Evolutionary conservation across 2,888 invertebrate species (phyloP), one percentile per base, ranked within the genome.

Genomic region (Hyposoter dolosus): DNA sequence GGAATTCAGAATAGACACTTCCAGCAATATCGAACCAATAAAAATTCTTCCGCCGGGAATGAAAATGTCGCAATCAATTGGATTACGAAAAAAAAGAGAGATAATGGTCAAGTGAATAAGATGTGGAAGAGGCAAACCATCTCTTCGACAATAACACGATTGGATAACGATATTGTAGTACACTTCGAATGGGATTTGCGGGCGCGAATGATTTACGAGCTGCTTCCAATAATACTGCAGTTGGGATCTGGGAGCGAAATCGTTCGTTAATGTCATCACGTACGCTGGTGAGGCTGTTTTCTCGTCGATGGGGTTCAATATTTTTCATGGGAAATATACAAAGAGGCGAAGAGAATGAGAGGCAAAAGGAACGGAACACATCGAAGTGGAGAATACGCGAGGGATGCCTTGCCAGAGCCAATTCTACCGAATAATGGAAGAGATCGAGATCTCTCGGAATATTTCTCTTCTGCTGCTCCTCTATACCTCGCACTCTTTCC

Each of bases 231-330:
- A 82, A 56, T 12, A 56, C 28, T 74, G 78, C 32, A 72, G 65
- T 19, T 19, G 83, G 76, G 78, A 79, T 75, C 82, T 23, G 75
- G 83, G 86, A 85, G 80, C 86, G 86, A 88, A 90, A 90, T 91
- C 87, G 90, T 87, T 88, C 87, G 88, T 90, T 89, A 86, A 91
- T 91, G 88, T 87, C 90, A 86, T 91, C 91, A 91, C 91, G 91
- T 91, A 91, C 86, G 85, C 82, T 84, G 89, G 63, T 84, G 45
- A 23, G 78, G 28, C 32, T 63, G 17, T 28, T 71, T 71, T 69
- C 28, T 72, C 32, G 71, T 76, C 75, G 23, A 43, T 72, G 43
- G 47, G 32, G n/a, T 56, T 69, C 66, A 71, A 81, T 83, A 78
- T 87, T 79, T 40, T 81, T 10, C 68, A 78, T 69, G 65, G 40